Conservation (phyloP, 1,140 invertebrate genomes). For the Drosophila albomicans region DNA sequence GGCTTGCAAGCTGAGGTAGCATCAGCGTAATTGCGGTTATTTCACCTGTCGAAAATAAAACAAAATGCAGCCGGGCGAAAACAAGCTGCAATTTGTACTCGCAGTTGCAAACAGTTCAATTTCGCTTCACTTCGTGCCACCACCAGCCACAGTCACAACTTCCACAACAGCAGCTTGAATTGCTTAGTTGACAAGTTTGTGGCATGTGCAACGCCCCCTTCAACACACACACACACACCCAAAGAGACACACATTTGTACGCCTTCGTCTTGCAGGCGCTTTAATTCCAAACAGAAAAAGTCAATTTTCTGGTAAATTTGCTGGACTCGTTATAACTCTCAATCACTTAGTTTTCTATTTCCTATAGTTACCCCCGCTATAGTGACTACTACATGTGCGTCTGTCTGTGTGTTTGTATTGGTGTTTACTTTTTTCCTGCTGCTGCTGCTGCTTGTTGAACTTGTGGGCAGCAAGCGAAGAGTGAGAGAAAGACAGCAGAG, state of each 20-base stretch:
- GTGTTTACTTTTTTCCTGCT: constrained; percentile 44
- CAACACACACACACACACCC: constrained; percentile 9
- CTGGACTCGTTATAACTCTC: constrained; percentile 80
- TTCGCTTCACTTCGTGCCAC: constrained; percentile 48
- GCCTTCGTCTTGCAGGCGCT: constrained; percentile 34
- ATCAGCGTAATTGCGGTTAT: constrained; percentile 81
- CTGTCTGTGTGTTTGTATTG: constrained; percentile 35
- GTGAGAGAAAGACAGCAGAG: neutral
- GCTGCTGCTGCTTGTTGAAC: constrained; percentile 20
- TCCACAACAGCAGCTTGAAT: constrained; percentile 22
- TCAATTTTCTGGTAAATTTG: constrained; percentile 85
- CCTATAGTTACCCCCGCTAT: constrained; percentile 46
- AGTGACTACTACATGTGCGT: constrained; percentile 28
- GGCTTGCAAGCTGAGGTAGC: constrained; percentile 43
- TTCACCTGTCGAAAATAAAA: constrained; percentile 83
- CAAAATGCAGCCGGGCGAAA: constrained; percentile 76
- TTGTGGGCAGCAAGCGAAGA: constrained; percentile 6
- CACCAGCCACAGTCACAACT: neutral
- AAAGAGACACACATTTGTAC: constrained; percentile 17
- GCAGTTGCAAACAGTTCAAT: constrained; percentile 80
- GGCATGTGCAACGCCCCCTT: constrained; percentile 50
- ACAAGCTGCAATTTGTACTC: constrained; percentile 79
- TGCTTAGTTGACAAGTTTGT: constrained; percentile 67
- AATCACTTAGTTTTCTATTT: constrained; percentile 84
- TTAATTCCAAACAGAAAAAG: constrained; percentile 80